phyloP scores from a whole-genome alignment of 2,888 invertebrate genomes.

The Cenopis cana region DNA sequence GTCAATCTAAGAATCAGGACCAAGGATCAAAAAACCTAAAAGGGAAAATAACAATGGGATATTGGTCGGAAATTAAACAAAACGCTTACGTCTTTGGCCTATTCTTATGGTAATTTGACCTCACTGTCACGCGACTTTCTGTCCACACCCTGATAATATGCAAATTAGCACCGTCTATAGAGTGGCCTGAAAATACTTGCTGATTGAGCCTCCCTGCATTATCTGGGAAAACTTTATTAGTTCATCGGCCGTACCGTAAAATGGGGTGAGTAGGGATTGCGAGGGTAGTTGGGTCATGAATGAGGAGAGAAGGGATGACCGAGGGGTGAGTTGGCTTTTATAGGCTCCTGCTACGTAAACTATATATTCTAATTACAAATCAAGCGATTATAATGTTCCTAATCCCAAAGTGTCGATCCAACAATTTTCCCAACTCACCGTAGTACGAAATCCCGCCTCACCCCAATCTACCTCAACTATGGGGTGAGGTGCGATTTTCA shows the following conservation, averaged over 20 bases:
- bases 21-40: slow-evolving; percentile 21
- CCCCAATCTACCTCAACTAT: too few relatives aligned
- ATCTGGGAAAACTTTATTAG: slow-evolving; percentile 59
- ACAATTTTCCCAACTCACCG: too few relatives aligned
- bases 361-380: too few relatives aligned
- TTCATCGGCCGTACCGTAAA: slow-evolving; percentile 32
- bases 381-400: too few relatives aligned
- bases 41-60: slow-evolving; percentile 66
- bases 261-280: too few relatives aligned
- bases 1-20: slow-evolving; percentile 25
- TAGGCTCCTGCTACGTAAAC: too few relatives aligned
- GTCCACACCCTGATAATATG: slow-evolving; percentile 82
- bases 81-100: slow-evolving; percentile 76
- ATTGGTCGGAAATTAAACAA: slow-evolving; percentile 71
- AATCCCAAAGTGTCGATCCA: too few relatives aligned
- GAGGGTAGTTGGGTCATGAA: too few relatives aligned
- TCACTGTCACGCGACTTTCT: slow-evolving; percentile 80
- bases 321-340: too few relatives aligned
- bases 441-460: too few relatives aligned
- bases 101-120: slow-evolving; percentile 80
- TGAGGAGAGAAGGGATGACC: too few relatives aligned
- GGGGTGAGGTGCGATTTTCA: too few relatives aligned
- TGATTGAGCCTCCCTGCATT: slow-evolving; percentile 64
- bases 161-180: slow-evolving; percentile 76
- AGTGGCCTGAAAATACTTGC: slow-evolving; percentile 78